These are phyloP conservation scores for Aldrovandia affinis DNA, from an alignment of 2,797 vertebrate species.

Conservation along the genomic window DNA sequence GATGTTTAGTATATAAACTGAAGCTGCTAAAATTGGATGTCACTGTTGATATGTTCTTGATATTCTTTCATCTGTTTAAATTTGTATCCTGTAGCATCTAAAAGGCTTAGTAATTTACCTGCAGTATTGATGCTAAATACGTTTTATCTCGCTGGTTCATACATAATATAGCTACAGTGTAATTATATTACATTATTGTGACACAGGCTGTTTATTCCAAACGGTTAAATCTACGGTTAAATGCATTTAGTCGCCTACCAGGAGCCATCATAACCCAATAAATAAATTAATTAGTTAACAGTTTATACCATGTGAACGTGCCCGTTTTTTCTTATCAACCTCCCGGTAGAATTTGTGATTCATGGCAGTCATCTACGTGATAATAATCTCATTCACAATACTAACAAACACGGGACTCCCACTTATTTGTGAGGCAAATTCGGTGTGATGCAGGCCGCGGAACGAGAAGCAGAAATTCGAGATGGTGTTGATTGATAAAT, in stretches of 20 bases:
- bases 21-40: background rate
- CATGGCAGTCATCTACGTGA: constrained; percentile 99
- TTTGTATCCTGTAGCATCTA: background rate
- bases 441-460: constrained; percentile 81
- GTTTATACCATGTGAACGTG: constrained; percentile 70
- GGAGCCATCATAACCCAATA: background rate
- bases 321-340: constrained; percentile 87
- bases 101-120: background rate
- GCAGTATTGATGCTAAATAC: background rate
- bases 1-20: background rate
- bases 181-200: background rate
- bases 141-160: background rate
- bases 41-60: background rate
- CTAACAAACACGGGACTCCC: constrained; percentile 93
- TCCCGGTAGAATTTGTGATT: constrained; percentile 95
- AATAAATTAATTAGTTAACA: constrained; percentile 22
- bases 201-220: background rate
- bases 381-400: constrained; percentile 99
- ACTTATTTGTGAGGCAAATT: constrained; percentile 93
- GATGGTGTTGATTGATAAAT: constrained; percentile 99
- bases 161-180: background rate
- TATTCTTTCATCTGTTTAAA: background rate
- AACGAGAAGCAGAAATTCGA: constrained; percentile 86
- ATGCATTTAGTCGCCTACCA: constrained; percentile 1
- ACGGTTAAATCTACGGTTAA: constrained; percentile 6